These are phyloP conservation scores for Lucifuga dentata DNA, from an alignment of 2,113 vertebrate species.

Conservation along the genomic window DNA sequence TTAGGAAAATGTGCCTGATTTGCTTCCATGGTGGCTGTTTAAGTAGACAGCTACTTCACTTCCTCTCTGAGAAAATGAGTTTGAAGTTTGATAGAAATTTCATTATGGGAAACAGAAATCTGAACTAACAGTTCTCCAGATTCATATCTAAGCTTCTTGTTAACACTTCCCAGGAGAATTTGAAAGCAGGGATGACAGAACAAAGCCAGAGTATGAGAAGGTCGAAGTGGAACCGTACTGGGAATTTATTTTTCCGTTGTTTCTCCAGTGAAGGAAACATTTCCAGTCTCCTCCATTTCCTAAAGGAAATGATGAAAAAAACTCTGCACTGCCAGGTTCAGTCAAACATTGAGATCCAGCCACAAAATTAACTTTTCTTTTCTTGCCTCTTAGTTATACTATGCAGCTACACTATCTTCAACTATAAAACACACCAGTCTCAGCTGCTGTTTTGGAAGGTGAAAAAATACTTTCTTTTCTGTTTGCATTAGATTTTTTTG, in stretches of 20 bases:
- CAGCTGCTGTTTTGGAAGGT: conserved; percentile 29
- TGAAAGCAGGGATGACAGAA: conserved; percentile 14
- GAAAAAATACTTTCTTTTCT: conserved; percentile 47
- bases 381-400: not conserved
- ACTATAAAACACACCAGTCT: not conserved
- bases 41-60: too few relatives aligned
- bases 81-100: too few relatives aligned
- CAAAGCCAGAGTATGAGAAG: not conserved
- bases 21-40: not conserved
- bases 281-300: conserved; percentile 55
- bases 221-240: conserved; percentile 28
- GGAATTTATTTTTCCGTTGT: conserved; percentile 39
- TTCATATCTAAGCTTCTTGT: not conserved
- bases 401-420: not conserved
- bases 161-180: not conserved
- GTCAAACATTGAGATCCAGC: not conserved
- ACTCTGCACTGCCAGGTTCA: conserved; percentile 32
- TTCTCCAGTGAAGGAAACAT: conserved; percentile 39
- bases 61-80: not conserved
- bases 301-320: conserved; percentile 54
- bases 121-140: not conserved
- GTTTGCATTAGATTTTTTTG: conserved; percentile 23
- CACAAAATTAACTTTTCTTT: not conserved
- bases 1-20: conserved; percentile 12
- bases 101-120: too few relatives aligned